Evolutionary conservation across 1,140 invertebrate genomes (phyloP), one percentile per base, ranked within the genome.

Genomic region (Eurosta solidaginis): DNA sequence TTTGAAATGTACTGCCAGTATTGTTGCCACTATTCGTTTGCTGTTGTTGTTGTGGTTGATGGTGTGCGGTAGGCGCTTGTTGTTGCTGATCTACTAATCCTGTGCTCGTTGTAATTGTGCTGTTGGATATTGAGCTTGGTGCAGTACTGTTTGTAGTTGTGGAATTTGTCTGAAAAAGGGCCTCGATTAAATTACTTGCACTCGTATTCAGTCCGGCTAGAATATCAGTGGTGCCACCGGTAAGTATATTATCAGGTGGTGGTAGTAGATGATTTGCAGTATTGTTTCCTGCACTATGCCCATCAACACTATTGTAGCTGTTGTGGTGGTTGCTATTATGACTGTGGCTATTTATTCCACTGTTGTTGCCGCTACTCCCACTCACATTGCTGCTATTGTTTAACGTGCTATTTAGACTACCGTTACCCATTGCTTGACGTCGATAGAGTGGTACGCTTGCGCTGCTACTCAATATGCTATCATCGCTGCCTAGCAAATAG

Each of bases 401-500:
- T 9, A 74, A 44, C 20, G 3, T 74, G 14, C 22, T 74, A 17
- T 44, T 74, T 80, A 74, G 84, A 83, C 77, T 86, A 78, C 79
- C 87, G 78, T 81, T 88, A 42, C 81, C 77, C 75, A 78, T 83
- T 12, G 84, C 45, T 80, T 90, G 89, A 5, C 89, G 83, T 17
- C 88, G 83, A 78, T 90, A 90, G 20, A 90, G 81, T 1, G 90
- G 90, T 74, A 89, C 86, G 36, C 76, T 78, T 14, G 54, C 49
- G 42, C 54, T 75, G 22, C 40, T 78, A 29, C 77, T 68, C 33
- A 68, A 17, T n/a, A 68, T 36, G 33, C 59, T 81, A 77, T 49
- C 78, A 78, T 54, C 78, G 78, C 27, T 78, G 42, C 75, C 76
- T 74, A 77, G 68, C 49, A 77, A 82, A 74, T 68, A 82, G 73